A percentile compares a stretch with the other conserved stretches of the same genome.
These are phyloP conservation scores for Pantala flavescens DNA, from an alignment of 1,140 invertebrate genomes.

Conservation along the genomic window DNA sequence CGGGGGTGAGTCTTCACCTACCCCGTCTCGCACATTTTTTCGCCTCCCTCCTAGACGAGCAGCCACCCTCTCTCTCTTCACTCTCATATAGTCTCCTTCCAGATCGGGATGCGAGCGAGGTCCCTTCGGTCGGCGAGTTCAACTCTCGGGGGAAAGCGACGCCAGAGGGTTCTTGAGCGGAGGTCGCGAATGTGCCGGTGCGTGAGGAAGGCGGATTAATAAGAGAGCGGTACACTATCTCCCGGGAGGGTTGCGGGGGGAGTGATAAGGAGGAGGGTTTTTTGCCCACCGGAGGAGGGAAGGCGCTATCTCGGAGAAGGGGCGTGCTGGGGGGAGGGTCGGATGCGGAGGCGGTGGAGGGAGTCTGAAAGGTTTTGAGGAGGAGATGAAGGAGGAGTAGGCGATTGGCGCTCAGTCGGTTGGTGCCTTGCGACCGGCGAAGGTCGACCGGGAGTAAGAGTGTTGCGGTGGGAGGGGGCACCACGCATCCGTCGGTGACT, in stretches of 20 bases:
- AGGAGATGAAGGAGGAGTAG: neutral
- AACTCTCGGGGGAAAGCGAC: neutral
- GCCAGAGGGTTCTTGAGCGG: neutral
- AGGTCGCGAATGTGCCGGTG: neutral
- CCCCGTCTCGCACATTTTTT: neutral
- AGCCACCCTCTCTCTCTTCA: neutral
- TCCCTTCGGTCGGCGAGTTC: neutral
- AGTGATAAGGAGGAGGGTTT: neutral
- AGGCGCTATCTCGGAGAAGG: neutral
- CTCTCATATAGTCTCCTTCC: neutral
- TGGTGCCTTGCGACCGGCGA: neutral
- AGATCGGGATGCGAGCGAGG: neutral
- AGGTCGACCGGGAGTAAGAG: neutral
- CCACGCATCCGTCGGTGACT: too few species aligned
- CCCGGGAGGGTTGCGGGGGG: neutral
- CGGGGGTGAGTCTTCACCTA: neutral
- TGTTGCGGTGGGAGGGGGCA: neutral
- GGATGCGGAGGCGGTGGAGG: neutral
- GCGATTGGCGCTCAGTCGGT: neutral
- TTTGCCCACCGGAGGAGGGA: neutral
- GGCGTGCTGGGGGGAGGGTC: neutral
- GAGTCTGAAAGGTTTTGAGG: neutral
- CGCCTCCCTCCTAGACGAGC: neutral
- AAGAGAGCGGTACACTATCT: neutral
- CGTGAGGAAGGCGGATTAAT: too few species aligned